Evolutionary conservation across 1,140 invertebrate species (phyloP), one percentile per base, ranked within the genome.

Genomic region (Megathymus violae): DNA sequence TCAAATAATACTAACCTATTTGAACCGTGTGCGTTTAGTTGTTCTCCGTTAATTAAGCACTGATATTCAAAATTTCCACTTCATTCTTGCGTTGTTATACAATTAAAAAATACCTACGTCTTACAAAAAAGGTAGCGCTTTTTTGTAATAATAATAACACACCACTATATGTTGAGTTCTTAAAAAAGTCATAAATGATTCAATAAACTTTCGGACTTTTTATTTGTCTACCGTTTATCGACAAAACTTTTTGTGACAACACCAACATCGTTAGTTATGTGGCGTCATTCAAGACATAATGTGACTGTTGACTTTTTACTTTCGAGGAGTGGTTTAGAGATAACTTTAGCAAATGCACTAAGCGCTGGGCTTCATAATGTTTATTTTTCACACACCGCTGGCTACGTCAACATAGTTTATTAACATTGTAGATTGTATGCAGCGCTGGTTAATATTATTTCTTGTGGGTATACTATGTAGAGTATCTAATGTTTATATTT

Each of bases 331-430:
- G 78, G 72, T 51, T 58, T 62, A 52, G 63, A 88, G 85, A 90
- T 90, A 88, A 72, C 78, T 87, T 90, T 89, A 83, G 86, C 88
- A 88, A 88, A 88, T 84, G 73, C 66, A 76, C 82, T 85, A 82
- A 79, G 72, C 76, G 67, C 63, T 74, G 69, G 58, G 67, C 74
- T 76, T 76, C 74, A 80, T 66, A 50, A 52, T 90, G 81, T 90
- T 89, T 85, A 88, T 82, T 88, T 82, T 88, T 89, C 85, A 89
- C 85, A 88, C 85, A 83, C 70, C 64, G 54, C 71, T 71, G 59
- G 54, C 46, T 58, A 47, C 63, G 79, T 84, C 79, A 79, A 85
- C 82, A 78, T 64, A 71, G 73, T 73, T 70, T 80, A 85, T 82
- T 83, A 83, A 76, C 82, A 65, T 84, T 78, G 67, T 67, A 72